Base-by-base conservation (phyloP, 2,113 vertebrate genomes). In the Indri indri region DNA sequence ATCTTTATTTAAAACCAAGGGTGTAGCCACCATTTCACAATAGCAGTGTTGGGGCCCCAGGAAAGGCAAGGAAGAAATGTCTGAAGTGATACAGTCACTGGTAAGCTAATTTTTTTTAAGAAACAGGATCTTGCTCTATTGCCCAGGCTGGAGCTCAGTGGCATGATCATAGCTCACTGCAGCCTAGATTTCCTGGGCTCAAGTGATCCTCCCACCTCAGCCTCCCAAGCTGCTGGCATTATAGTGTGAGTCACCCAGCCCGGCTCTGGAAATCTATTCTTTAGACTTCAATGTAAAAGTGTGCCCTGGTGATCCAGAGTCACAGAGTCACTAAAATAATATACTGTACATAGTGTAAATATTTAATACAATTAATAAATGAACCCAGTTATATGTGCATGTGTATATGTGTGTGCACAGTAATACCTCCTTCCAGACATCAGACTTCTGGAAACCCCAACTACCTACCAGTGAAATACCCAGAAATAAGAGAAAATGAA, bases 1-100 rank as follows among this genome's bases (percentile, higher is more conserved):
- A 61, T 90, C n/a, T 83, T 77, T 93, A 94, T 50, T 96, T 93
- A 73, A 94, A 92, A 82, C 30, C 34, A 86, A 50, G 68, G 40
- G 6, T 22, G 1, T 61, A 76, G 71, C 45, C 81, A 91, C 45
- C 61, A 54, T 50, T 73, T 85, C 73, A 91, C 8, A 88, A 18
- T 14, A 94, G 42, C 45, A 54, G 30, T 61, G 6, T 32, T 79
- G 23, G n/a, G n/a, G 12, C 1, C 57, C 40, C 57, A 87, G 70
- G 45, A 79, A 88, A 85, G 18, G 5, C 14, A 92, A 23, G 25
- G 37, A 71, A 93, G 14, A 91, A 76, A 8, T 70, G n/a, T 68
- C 42, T 82, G 42, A 42, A 87, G n/a, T 30, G 47, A 50, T 23
- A 84, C 3, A 25, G 23, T 61, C 65, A 61, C 73, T 74, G 22